phyloP scores from a whole-genome alignment of 2,888 invertebrate genomes.

The Cerastis leucographa region DNA sequence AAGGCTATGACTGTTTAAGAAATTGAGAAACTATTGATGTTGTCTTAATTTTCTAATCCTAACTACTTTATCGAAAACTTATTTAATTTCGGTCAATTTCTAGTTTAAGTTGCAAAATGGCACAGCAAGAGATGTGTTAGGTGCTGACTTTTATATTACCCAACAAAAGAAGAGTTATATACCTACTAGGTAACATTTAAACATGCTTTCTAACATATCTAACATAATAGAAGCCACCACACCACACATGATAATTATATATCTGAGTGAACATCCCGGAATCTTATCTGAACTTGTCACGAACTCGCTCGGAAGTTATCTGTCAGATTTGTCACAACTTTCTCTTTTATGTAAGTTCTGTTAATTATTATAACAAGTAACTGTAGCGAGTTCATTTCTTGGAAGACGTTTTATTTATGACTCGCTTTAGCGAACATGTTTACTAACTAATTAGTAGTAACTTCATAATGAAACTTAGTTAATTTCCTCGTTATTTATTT shows the following conservation, averaged over 20 bases:
- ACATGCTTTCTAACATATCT: background rate
- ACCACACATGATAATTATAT: constrained; percentile 21
- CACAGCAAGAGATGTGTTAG: background rate
- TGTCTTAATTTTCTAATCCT: background rate
- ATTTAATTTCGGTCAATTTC: background rate
- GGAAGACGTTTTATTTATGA: constrained; percentile 20
- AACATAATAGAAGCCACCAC: background rate
- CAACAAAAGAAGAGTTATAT: background rate
- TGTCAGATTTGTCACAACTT: constrained; percentile 57
- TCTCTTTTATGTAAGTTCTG: constrained; percentile 53
- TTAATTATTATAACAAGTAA: constrained; percentile 59
- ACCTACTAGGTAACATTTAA: background rate
- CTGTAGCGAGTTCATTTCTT: constrained; percentile 35
- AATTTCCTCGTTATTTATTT: constrained; percentile 3
- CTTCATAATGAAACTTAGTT: constrained; percentile 3
- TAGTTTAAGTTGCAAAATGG: background rate
- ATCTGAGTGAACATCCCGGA: constrained; percentile 21
- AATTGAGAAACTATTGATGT: background rate
- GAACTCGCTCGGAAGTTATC: constrained; percentile 55
- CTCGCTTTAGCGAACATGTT: constrained; percentile 2
- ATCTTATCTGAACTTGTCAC: constrained; percentile 42
- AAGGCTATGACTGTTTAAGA: no score
- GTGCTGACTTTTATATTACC: background rate
- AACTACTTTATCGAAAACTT: background rate
- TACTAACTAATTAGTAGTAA: background rate